Base-by-base conservation (phyloP, 2,888 invertebrate species). In the Andrena hattorfiana region DNA sequence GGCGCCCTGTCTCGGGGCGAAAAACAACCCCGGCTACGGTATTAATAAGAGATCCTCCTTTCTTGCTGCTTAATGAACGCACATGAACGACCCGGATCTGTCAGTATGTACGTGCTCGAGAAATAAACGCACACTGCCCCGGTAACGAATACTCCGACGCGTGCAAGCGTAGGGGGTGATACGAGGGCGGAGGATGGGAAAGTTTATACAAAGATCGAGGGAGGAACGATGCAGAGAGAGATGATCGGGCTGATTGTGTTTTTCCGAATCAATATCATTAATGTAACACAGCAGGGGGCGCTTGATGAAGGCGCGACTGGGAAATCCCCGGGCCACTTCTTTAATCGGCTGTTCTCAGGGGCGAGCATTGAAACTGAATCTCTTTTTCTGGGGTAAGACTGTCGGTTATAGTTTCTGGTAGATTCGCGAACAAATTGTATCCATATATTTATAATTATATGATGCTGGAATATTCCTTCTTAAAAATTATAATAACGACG, bases 251-350 rank as follows among this genome's bases (percentile, higher is more conserved):
- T 90, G 92, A 92, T 92, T 92, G 91, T 91, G 90, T 92, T 91
- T 91, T 92, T 89, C 89, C 88, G 89, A 92, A 92, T 93, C 92
- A 91, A 93, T 93, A 92, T 93, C 92, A 90, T 92, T 93, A 92
- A 93, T 93, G 92, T 89, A 89, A 93, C 93, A 89, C 93, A 93
- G 92, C 90, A 88, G 91, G 92, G 91, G 92, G 89, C 89, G 90
- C 87, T 88, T 90, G 91, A 93, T 92, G 90, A 92, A 90, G 89
- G 85, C 88, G 86, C 89, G 90, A 90, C 89, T 90, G 85, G 87
- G 62, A 81, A 76, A 77, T 76, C 85, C 62, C 81, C n/a, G 23
- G 20, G 64, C 72, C 76, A 64, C 69, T 84, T 83, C 76, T 72
- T 77, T 87, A 85, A 83, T 85, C 87, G 84, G 49, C 26, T 35